Conservation (phyloP, 1,140 invertebrate genomes). For the Zophobas atratus region DNA sequence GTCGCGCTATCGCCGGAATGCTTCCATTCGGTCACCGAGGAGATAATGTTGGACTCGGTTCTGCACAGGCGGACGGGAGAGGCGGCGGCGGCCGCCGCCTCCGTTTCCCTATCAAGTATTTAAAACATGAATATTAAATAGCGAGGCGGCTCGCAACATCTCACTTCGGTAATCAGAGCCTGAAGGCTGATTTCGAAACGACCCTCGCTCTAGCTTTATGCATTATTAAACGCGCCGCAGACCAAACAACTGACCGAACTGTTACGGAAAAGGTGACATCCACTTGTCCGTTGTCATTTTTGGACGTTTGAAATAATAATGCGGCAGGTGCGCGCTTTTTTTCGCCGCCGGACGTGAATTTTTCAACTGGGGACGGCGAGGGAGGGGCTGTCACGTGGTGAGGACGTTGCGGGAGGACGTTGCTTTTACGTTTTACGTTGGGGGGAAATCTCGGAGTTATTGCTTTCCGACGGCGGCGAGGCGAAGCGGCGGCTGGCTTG, state of each 20-base stretch:
- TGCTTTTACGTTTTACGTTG: too few species aligned
- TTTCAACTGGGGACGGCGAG: not conserved
- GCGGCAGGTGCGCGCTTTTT: conserved; percentile 29
- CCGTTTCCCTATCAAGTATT: conserved; percentile 34
- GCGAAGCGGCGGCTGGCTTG: too few species aligned
- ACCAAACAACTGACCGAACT: conserved; percentile 42
- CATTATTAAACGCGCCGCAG: conserved; percentile 38
- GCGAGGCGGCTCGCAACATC: conserved; percentile 36
- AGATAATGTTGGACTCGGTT: conserved; percentile 9
- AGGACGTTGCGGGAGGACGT: too few species aligned
- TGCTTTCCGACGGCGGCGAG: too few species aligned
- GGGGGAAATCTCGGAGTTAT: too few species aligned
- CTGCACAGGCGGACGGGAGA: conserved; percentile 7
- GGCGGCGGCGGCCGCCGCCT: conserved; percentile 1
- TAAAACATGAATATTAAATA: conserved; percentile 42
- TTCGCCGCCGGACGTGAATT: conserved; percentile 12
- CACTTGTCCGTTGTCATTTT: conserved; percentile 34
- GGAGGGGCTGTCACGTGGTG: too few species aligned
- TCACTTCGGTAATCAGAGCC: conserved; percentile 42
- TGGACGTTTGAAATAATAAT: conserved; percentile 23
- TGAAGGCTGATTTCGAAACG: conserved; percentile 41
- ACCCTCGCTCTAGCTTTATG: conserved; percentile 27
- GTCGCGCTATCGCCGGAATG: conserved; percentile 18
- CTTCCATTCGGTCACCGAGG: not conserved
- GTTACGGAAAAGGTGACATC: conserved; percentile 34